A percentile compares a stretch with the other conserved stretches of the same genome.
Conservation (phyloP, 2,888 invertebrate species). For the Ecliptopera silaceata region DNA sequence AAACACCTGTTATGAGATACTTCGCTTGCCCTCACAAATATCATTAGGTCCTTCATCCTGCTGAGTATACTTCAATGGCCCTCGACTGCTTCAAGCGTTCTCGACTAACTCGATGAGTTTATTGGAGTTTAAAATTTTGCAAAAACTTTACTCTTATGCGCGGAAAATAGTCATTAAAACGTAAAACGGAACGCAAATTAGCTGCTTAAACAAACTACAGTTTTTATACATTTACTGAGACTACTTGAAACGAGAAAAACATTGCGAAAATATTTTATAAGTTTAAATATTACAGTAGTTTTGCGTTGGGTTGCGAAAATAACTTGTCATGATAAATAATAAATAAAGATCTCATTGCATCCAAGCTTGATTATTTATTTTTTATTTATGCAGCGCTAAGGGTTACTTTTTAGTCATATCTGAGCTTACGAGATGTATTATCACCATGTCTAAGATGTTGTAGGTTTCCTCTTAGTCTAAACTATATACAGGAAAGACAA, state of each 20-base stretch:
- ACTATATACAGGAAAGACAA: too few relatives aligned
- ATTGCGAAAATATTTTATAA: not conserved
- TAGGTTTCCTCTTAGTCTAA: too few relatives aligned
- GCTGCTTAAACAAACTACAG: conserved; percentile 3
- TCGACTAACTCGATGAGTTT: conserved; percentile 31
- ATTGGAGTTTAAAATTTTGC: conserved; percentile 26
- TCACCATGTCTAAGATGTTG: too few relatives aligned
- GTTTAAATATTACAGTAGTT: not conserved
- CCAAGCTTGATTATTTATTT: too few relatives aligned
- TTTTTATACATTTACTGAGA: not conserved
- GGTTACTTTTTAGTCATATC: too few relatives aligned
- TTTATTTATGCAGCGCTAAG: too few relatives aligned
- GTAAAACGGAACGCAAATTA: conserved; percentile 4
- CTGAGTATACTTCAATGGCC: conserved; percentile 29
- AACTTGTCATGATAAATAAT: too few relatives aligned
- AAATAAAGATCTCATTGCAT: too few relatives aligned
- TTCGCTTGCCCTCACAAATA: conserved; percentile 4
- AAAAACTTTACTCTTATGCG: not conserved
- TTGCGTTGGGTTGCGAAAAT: not conserved
- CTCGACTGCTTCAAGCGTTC: conserved; percentile 28
- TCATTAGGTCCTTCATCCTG: conserved; percentile 22
- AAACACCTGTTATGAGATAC: conserved; percentile 8
- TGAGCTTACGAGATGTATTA: too few relatives aligned
- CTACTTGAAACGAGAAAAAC: not conserved
- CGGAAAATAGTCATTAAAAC: conserved; percentile 7